Conservation (phyloP, 1,140 invertebrate species). For the Anadara kagoshimensis region DNA sequence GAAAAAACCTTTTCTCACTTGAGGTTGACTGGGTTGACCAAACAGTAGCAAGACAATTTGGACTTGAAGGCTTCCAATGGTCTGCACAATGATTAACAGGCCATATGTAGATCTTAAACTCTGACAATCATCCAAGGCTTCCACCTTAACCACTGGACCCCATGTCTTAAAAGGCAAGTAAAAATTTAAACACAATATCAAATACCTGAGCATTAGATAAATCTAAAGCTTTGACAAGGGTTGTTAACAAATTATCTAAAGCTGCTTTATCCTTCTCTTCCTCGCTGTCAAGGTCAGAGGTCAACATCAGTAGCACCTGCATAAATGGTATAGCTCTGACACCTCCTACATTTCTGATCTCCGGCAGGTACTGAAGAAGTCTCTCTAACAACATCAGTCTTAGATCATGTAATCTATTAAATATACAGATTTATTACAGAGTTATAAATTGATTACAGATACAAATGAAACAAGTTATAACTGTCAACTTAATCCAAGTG, state of each 20-base stretch:
- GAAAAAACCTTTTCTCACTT: too few species aligned
- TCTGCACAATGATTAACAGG: too few species aligned
- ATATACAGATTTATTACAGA: background rate
- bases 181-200: too few species aligned
- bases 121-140: too few species aligned
- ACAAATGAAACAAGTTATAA: too few species aligned
- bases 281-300: slow-evolving; percentile 91
- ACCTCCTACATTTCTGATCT: slow-evolving; percentile 81
- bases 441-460: background rate
- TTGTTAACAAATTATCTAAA: slow-evolving; percentile 83
- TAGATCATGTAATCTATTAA: slow-evolving; percentile 61
- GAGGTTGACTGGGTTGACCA: too few species aligned
- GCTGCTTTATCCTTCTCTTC: slow-evolving; percentile 81
- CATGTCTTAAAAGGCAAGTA: too few species aligned
- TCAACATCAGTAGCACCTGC: slow-evolving; percentile 92
- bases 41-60: too few species aligned
- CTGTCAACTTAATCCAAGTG: background rate
- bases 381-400: slow-evolving; percentile 76
- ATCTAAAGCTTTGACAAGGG: slow-evolving; percentile 86
- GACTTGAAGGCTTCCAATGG: too few species aligned
- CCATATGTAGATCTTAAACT: too few species aligned
- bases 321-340: slow-evolving; percentile 91
- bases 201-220: slow-evolving; percentile 75
- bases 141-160: too few species aligned
- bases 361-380: slow-evolving; percentile 79